Conservation (phyloP, 92 coral and sea anemone genomes). For the Virgularia gustaviana region DNA sequence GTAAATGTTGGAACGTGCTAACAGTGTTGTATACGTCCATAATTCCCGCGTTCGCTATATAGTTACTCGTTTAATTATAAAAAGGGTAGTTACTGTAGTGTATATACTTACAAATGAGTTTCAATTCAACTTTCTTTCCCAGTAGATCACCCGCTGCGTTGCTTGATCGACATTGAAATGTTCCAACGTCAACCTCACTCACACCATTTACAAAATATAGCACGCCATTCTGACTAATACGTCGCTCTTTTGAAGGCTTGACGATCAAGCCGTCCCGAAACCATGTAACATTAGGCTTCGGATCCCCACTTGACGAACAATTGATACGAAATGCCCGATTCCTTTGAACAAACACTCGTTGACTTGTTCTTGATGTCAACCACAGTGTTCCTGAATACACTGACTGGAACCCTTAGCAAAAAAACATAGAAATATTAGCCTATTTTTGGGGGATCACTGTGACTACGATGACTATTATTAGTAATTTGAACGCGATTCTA, state of each 20-base stretch:
- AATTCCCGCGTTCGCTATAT: no score
- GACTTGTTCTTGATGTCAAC: no score
- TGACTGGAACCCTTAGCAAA: no score
- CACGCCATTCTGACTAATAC: background rate
- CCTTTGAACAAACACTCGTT: background rate
- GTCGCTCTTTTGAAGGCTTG: background rate
- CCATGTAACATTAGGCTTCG: background rate
- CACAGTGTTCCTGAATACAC: no score
- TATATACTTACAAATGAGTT: constrained; percentile 12
- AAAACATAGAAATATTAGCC: no score
- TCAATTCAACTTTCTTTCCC: constrained; percentile 12
- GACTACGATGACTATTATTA: background rate
- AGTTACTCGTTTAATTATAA: no score
- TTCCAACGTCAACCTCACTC: background rate
- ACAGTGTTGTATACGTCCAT: no score
- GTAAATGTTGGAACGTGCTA: no score
- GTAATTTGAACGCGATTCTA: background rate
- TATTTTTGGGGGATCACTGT: no score
- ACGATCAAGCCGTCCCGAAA: background rate
- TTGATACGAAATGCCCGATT: background rate
- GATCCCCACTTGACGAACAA: background rate
- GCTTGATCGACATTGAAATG: constrained; percentile 9
- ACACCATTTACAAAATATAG: constrained; percentile 6
- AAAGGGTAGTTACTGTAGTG: background rate
- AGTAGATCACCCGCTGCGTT: constrained; percentile 19